Base-by-base conservation (phyloP, 2,113 vertebrate genomes). In the Corynorhinus townsendii region DNA sequence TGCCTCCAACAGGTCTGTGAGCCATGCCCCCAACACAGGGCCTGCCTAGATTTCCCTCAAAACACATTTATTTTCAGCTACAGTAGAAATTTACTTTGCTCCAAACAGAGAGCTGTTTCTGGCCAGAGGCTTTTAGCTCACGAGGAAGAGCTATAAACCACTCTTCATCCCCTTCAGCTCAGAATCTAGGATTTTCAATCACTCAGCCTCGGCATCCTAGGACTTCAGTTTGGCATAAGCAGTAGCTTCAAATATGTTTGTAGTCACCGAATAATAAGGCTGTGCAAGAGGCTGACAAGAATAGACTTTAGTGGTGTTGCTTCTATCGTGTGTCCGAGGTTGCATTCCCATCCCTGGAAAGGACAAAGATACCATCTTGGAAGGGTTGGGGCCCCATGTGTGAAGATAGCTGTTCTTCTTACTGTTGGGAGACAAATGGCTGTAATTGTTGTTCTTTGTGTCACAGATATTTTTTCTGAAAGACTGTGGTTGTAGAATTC, bases 31-130 rank as follows among this genome's bases (percentile, higher is more conserved):
- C 10, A 9, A 43, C 20, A 33, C 10, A 49, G 83, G 19, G 14
- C 35, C 68, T 84, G 86, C 62, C 64, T 33, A 56, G 33, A 47
- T 68, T 84, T 82, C 47, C 80, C 71, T 69, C 64, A n/a, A 94
- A 96, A 95, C 49, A 90, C 77, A 94, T 96, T 95, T 86, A 77
- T 97, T 97, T 97, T 95, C 91, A 95, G 72, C 75, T 59, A 28
- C 59, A 54, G 91, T 88, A 93, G 86, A 90, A 93, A 96, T 92
- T 75, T 93, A 81, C 91, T 96, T 80, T 97, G 40, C 76, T 93
- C 91, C 86, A 89, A 66, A 90, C 68, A 92, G 35, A 89, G 80
- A 87, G 80, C 76, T 77, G 81, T 80, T 94, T 91, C 80, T 96
- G 90, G 94, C 96, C 52, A 28, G 86, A 82, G 95, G 97, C 81